A percentile compares a stretch with the other conserved stretches of the same genome.
Evolutionary conservation across 2,888 invertebrate genomes (phyloP).

Genomic region (Fissipunctia ypsillon): DNA sequence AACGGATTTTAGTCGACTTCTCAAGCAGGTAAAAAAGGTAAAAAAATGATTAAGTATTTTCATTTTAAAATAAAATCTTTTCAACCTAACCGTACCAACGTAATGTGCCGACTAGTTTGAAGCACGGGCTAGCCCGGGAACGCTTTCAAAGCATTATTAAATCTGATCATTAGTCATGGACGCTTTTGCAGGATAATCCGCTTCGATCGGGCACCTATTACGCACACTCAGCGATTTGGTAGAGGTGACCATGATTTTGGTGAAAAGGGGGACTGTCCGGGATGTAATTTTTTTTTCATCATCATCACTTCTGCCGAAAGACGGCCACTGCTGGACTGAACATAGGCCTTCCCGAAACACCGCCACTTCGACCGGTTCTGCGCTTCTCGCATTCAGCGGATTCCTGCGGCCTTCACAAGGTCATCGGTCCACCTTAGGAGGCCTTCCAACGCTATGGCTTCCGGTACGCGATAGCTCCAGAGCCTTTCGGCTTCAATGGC

Average conservation of each 20-base stretch:
- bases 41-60: no score
- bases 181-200: constrained; percentile 76
- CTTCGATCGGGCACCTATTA: constrained; percentile 70
- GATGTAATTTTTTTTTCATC: neutral
- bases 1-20: no score
- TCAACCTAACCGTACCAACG: constrained; percentile 39
- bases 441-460: neutral
- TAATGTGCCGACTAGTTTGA: constrained; percentile 49
- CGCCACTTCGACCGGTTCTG: no score
- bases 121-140: constrained; percentile 49
- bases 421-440: neutral
- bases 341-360: neutral
- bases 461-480: neutral
- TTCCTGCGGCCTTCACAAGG: neutral
- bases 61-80: neutral
- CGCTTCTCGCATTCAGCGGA: neutral
- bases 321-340: neutral
- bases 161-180: constrained; percentile 79
- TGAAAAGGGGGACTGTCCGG: neutral
- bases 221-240: constrained; percentile 69
- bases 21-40: no score
- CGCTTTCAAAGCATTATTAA: constrained; percentile 72
- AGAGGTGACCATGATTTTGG: constrained; percentile 32
- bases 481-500: neutral
- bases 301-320: neutral